Conservation (phyloP, 2,797 vertebrate genomes). For the Gymnopithys bicolor region DNA sequence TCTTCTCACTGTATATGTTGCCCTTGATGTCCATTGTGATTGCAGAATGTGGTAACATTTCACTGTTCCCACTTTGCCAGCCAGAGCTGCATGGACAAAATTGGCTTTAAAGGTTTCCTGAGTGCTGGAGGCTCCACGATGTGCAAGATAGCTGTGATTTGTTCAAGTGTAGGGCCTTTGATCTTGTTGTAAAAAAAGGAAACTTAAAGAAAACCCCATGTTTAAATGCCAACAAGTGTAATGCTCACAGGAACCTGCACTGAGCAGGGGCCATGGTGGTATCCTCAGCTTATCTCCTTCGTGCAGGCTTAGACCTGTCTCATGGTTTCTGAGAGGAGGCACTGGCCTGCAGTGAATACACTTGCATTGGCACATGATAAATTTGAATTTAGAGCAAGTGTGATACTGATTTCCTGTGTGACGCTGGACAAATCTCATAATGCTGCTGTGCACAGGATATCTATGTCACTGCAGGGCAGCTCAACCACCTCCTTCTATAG, state of each 20-base stretch:
- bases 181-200: not conserved
- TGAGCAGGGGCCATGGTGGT: not conserved
- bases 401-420: not conserved
- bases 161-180: not conserved
- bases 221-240: not conserved
- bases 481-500: not conserved
- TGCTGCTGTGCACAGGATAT: fast-evolving
- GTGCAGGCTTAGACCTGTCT: not conserved
- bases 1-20: not conserved
- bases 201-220: fast-evolving
- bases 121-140: not conserved
- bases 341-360: not conserved
- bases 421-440: not conserved
- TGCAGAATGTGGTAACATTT: not conserved
- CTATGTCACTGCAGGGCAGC: not conserved
- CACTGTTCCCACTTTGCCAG: not conserved
- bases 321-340: not conserved
- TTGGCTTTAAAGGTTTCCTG: not conserved
- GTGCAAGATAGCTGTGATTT: not conserved
- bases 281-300: not conserved
- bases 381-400: not conserved
- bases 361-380: not conserved
- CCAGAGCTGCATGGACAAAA: not conserved
- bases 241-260: not conserved
- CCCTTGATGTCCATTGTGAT: slow-evolving; percentile 18